phyloP scores from a whole-genome alignment of 2,113 vertebrate genomes.

The Amphiprion percula region DNA sequence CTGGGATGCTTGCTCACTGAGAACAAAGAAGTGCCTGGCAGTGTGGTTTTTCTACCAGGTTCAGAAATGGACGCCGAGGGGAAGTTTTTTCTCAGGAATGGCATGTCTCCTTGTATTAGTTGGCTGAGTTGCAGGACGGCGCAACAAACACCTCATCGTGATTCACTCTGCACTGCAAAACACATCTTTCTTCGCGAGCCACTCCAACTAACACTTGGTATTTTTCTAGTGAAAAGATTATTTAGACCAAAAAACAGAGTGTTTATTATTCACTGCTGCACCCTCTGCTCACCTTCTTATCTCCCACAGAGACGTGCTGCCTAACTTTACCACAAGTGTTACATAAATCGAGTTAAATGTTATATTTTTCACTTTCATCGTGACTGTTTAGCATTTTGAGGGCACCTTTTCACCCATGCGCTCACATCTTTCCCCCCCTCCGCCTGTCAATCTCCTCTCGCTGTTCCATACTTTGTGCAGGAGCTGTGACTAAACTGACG shows the following conservation, averaged over 20 bases:
- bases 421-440: neutral
- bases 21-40: conserved; percentile 24
- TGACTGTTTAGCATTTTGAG: neutral
- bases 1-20: neutral
- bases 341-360: conserved; percentile 6
- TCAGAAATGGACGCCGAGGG: conserved; percentile 50
- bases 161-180: conserved; percentile 58
- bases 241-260: neutral
- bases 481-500: conserved; percentile 23
- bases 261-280: conserved; percentile 5
- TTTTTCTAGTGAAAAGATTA: conserved; percentile 21
- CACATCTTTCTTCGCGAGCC: conserved; percentile 10
- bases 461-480: neutral
- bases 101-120: conserved; percentile 77
- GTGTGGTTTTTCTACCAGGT: conserved; percentile 9
- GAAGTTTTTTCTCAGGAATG: conserved; percentile 68
- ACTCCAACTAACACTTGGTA: neutral
- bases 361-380: conserved; percentile 2
- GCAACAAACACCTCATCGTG: conserved; percentile 70
- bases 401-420: neutral
- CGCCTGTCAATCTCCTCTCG: conserved; percentile 5
- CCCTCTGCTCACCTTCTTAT: neutral
- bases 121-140: conserved; percentile 62
- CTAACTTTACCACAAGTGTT: conserved; percentile 14
- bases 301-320: neutral